Conservation (phyloP, 2,888 invertebrate species). For the Ischnura elegans region DNA sequence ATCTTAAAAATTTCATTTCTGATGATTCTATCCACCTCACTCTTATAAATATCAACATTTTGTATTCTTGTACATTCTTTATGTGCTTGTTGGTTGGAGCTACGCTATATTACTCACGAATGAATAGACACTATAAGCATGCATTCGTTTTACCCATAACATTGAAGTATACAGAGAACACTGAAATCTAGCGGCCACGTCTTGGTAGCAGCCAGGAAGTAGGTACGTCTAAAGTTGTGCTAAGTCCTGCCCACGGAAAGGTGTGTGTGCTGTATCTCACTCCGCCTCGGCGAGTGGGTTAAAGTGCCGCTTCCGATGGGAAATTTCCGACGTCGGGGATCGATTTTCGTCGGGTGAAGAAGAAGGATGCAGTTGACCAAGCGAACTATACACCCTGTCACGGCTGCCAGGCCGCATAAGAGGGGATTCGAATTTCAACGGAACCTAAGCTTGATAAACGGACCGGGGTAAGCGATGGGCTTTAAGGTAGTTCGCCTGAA, state of each 20-base stretch:
- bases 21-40: too few relatives aligned
- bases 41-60: too few relatives aligned
- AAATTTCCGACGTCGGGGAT: conserved; percentile 5
- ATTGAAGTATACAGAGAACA: too few relatives aligned
- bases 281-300: neutral
- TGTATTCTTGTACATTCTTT: too few relatives aligned
- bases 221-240: neutral
- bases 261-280: neutral
- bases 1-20: too few relatives aligned
- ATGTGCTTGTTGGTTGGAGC: too few relatives aligned
- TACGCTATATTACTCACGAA: too few relatives aligned
- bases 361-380: neutral
- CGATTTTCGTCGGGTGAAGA: neutral
- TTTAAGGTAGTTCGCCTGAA: neutral
- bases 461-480: neutral
- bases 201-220: neutral
- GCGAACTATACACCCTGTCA: neutral
- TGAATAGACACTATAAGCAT: too few relatives aligned
- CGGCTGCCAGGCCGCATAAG: neutral
- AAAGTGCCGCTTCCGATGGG: neutral
- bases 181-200: neutral
- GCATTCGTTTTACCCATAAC: too few relatives aligned
- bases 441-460: neutral
- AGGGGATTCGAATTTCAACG: neutral
- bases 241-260: neutral